Percentiles rank a stretch among this genome's conserved stretches.
These are phyloP conservation scores for Dicrostonyx torquatus DNA, from an alignment of 2,797 vertebrate genomes.

Conservation along the genomic window DNA sequence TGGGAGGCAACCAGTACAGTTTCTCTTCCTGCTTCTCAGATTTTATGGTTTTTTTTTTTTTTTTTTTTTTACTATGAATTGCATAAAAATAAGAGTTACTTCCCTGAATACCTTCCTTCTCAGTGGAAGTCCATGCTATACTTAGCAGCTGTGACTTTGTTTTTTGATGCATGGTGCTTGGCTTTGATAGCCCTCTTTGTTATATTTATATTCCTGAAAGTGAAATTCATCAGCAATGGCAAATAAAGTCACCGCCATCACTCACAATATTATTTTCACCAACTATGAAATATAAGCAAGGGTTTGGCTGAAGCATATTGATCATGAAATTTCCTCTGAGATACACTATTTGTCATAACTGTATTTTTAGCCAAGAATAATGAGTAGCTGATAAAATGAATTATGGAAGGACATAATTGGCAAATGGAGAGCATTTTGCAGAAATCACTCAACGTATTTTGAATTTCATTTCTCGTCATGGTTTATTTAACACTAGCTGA, in stretches of 20 bases:
- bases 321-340: slow-evolving; percentile 79
- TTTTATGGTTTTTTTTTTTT: slow-evolving; percentile 13
- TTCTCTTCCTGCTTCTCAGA: neutral
- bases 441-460: slow-evolving; percentile 87
- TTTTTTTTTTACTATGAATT: neutral
- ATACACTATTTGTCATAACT: slow-evolving; percentile 76
- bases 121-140: neutral
- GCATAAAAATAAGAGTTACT: neutral
- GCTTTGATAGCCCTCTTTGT: slow-evolving; percentile 35
- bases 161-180: neutral
- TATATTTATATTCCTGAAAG: slow-evolving; percentile 65
- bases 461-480: slow-evolving; percentile 88
- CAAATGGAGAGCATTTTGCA: slow-evolving; percentile 86
- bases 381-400: slow-evolving; percentile 85
- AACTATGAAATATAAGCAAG: slow-evolving; percentile 73
- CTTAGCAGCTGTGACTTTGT: neutral
- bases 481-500: slow-evolving; percentile 87
- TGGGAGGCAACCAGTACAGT: fast-evolving
- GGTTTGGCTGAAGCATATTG: slow-evolving; percentile 74
- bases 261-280: slow-evolving; percentile 72
- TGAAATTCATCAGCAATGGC: slow-evolving; percentile 57
- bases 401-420: slow-evolving; percentile 85
- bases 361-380: slow-evolving; percentile 86
- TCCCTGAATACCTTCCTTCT: neutral
- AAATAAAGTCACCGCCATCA: slow-evolving; percentile 70